Percentiles rank a stretch among this genome's conserved stretches.
phyloP scores from a whole-genome alignment of 2,888 invertebrate species.

The Melinaea marsaeus region DNA sequence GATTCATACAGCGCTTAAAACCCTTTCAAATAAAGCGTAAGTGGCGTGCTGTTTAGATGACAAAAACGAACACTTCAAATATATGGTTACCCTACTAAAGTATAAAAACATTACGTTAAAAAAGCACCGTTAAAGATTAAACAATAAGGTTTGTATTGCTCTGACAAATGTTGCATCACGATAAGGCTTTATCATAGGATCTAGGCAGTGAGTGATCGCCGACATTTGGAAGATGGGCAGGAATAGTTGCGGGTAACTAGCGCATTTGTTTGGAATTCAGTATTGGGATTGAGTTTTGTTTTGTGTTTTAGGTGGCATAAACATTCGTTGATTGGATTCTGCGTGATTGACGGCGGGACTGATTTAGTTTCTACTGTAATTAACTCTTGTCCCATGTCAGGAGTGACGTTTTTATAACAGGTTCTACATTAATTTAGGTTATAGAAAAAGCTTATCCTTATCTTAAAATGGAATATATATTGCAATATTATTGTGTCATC shows the following conservation, averaged over 20 bases:
- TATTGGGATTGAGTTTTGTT: slow-evolving; percentile 25
- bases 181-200: slow-evolving; percentile 31
- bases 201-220: slow-evolving; percentile 40
- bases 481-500: no score
- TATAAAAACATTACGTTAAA: not conserved
- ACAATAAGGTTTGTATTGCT: slow-evolving; percentile 14
- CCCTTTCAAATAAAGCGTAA: slow-evolving; percentile 27
- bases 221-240: slow-evolving; percentile 39
- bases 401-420: not conserved
- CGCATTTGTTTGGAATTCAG: slow-evolving; percentile 27
- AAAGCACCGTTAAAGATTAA: slow-evolving; percentile 6
- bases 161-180: slow-evolving; percentile 12
- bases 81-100: slow-evolving; percentile 25
- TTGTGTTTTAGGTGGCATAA: slow-evolving; percentile 23
- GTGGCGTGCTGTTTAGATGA: slow-evolving; percentile 32
- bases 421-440: not conserved
- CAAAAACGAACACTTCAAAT: slow-evolving; percentile 29
- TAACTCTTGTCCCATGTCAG: slow-evolving; percentile 10
- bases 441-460: not conserved
- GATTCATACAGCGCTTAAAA: slow-evolving; percentile 16
- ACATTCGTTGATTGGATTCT: slow-evolving; percentile 13
- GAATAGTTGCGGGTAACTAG: slow-evolving; percentile 41
- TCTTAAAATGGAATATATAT: no score
- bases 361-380: slow-evolving; percentile 16
- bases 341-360: slow-evolving; percentile 17